A percentile compares a stretch with the other conserved stretches of the same genome.
These are phyloP conservation scores for Catharus fuscescens DNA, from an alignment of 2,113 vertebrate genomes.

Conservation along the genomic window DNA sequence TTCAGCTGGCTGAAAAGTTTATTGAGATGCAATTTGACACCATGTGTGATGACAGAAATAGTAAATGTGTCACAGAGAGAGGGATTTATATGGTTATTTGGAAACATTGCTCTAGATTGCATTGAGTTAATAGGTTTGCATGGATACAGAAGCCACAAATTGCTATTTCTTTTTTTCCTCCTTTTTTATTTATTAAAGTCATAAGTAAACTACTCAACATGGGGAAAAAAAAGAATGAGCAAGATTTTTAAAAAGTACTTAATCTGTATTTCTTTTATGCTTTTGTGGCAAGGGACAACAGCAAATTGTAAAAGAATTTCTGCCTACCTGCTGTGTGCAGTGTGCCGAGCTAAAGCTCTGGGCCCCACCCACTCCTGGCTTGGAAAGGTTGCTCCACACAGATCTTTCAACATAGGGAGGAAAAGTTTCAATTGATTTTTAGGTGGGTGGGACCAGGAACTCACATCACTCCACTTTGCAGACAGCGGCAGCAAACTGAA, in stretches of 20 bases:
- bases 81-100: background rate
- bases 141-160: background rate
- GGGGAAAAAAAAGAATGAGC: background rate
- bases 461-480: background rate
- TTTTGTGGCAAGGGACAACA: background rate
- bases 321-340: background rate
- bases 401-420: constrained; percentile 9
- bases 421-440: constrained; percentile 22
- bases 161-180: background rate
- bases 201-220: background rate
- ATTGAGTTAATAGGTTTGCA: background rate
- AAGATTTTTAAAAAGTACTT: background rate
- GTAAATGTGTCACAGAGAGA: background rate
- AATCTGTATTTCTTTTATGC: background rate
- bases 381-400: background rate
- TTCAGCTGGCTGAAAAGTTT: background rate
- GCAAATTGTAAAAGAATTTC: background rate
- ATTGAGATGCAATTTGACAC: background rate
- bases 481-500: background rate
- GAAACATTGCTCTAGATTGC: background rate
- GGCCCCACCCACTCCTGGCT: background rate
- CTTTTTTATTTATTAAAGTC: background rate
- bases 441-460: constrained; percentile 16
- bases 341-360: accelerated
- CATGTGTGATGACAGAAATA: background rate